phyloP scores from a whole-genome alignment of 2,113 vertebrate species.

The Protobothrops flavoviridis region DNA sequence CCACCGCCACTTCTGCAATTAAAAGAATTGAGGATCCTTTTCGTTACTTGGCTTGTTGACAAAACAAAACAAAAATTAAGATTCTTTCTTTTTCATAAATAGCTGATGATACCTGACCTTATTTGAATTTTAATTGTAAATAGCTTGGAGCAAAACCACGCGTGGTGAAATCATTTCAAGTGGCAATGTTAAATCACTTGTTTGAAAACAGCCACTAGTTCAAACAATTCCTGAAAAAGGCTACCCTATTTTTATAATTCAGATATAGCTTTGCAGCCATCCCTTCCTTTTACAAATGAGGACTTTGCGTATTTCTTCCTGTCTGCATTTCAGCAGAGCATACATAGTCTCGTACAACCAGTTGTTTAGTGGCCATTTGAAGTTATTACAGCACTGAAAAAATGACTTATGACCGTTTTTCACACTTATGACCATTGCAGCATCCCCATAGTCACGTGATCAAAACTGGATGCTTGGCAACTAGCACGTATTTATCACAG shows the following conservation, averaged over 20 bases:
- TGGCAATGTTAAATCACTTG: conserved; percentile 50
- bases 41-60: conserved; percentile 63
- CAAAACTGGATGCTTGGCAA: too few species aligned
- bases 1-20: conserved; percentile 49
- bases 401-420: neutral
- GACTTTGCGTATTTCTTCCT: neutral
- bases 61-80: conserved; percentile 64
- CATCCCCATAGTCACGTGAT: too few species aligned
- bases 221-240: conserved; percentile 26
- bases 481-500: too few species aligned
- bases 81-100: conserved; percentile 65
- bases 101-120: conserved; percentile 68
- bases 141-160: conserved; percentile 69
- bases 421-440: neutral
- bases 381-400: neutral
- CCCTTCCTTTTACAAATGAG: neutral
- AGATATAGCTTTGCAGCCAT: neutral
- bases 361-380: neutral
- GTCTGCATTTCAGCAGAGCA: neutral
- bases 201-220: conserved; percentile 57
- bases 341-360: neutral
- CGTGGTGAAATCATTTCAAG: conserved; percentile 68
- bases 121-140: conserved; percentile 72
- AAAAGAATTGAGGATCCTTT: conserved; percentile 67
- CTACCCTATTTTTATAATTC: neutral